phyloP scores from a whole-genome alignment of 1,140 invertebrate genomes.

The Adoxophyes honmai region DNA sequence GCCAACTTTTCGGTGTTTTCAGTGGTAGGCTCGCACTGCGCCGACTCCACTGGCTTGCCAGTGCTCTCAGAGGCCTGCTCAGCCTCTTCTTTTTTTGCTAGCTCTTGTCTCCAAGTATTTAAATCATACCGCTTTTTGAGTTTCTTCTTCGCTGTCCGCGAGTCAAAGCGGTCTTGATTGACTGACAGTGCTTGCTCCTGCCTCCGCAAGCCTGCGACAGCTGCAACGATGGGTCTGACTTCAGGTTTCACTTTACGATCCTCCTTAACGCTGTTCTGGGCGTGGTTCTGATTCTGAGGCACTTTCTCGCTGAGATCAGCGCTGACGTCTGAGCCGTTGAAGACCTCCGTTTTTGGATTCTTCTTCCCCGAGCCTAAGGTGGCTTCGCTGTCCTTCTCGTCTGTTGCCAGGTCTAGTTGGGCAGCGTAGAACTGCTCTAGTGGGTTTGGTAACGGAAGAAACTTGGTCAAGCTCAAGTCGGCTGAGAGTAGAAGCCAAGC shows the following conservation, averaged over 20 bases:
- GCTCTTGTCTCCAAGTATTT: constrained; percentile 59
- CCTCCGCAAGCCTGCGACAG: constrained; percentile 52
- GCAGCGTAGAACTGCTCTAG: constrained; percentile 68
- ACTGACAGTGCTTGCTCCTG: constrained; percentile 47
- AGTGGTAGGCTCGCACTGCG: no score
- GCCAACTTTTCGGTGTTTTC: no score
- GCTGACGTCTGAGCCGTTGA: constrained; percentile 21
- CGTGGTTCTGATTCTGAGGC: constrained; percentile 43
- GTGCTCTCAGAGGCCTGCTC: no score
- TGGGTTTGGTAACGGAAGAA: constrained; percentile 60
- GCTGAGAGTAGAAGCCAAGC: constrained; percentile 64
- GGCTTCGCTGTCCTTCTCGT: constrained; percentile 62
- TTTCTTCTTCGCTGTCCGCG: constrained; percentile 50
- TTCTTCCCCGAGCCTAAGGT: constrained; percentile 69
- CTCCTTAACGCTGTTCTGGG: constrained; percentile 47
- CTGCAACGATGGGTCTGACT: constrained; percentile 61
- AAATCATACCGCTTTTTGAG: constrained; percentile 59
- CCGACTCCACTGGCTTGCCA: no score
- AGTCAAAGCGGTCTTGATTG: constrained; percentile 49
- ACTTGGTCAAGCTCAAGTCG: constrained; percentile 65
- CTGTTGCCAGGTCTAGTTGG: constrained; percentile 54
- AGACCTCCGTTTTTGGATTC: constrained; percentile 41
- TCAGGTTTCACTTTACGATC: constrained; percentile 59
- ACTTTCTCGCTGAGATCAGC: no score
- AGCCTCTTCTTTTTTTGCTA: constrained; percentile 52